phyloP scores from a whole-genome alignment of 2,888 invertebrate species.

The Xylota segnis region DNA sequence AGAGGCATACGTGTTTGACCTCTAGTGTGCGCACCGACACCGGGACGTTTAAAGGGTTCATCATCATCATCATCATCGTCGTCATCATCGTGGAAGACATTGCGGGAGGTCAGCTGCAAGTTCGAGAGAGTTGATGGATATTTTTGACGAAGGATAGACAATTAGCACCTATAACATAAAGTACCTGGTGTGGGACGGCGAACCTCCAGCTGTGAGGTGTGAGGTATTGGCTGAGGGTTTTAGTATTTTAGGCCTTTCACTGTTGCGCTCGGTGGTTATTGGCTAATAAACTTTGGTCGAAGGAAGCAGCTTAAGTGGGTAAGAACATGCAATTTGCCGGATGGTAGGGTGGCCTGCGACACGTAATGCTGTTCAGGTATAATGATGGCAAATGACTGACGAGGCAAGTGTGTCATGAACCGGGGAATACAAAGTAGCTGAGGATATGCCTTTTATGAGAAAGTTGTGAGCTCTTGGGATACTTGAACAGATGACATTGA shows the following conservation, averaged over 20 bases:
- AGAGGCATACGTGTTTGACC: conserved; percentile 59
- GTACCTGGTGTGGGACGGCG: conserved; percentile 32
- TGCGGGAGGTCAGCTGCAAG: conserved; percentile 41
- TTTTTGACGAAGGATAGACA: conserved; percentile 50
- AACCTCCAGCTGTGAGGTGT: conserved; percentile 26
- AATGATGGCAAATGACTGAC: background rate
- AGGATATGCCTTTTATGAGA: too few species aligned
- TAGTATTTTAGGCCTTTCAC: conserved; percentile 36
- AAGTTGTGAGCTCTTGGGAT: too few species aligned
- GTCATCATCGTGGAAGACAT: too few species aligned
- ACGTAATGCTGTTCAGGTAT: background rate
- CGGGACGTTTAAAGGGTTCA: conserved; percentile 43
- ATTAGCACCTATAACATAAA: conserved; percentile 75
- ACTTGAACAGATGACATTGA: too few species aligned
- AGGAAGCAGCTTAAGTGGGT: background rate
- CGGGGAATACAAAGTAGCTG: too few species aligned
- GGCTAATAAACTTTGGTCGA: background rate
- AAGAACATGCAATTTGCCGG: background rate
- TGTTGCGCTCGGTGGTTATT: background rate
- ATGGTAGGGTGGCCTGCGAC: background rate
- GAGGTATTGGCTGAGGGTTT: conserved; percentile 17
- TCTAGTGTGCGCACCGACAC: conserved; percentile 26
- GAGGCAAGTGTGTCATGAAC: too few species aligned
- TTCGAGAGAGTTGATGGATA: conserved; percentile 39
- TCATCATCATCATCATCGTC: background rate